Conservation (phyloP, 2,888 invertebrate genomes). For the Apamea epomidion region DNA sequence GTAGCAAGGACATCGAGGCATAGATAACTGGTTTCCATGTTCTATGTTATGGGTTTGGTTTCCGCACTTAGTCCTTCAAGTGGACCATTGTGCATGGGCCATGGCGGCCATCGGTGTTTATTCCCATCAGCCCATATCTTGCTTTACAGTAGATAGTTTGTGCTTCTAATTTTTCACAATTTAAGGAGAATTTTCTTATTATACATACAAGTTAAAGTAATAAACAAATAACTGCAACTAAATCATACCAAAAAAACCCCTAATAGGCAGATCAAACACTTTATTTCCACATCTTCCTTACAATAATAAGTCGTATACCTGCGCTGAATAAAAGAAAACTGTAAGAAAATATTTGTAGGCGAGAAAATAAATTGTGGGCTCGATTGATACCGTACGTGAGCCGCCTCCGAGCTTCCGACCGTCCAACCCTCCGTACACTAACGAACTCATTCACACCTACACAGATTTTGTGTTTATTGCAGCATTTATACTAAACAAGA, state of each 20-base stretch:
- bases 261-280: constrained; percentile 27
- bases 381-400: constrained; percentile 73
- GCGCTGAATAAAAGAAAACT: constrained; percentile 54
- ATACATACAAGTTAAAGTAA: not conserved
- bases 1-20: no score
- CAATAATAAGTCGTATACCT: constrained; percentile 47
- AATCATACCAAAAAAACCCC: not conserved
- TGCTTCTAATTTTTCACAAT: not conserved
- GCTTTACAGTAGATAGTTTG: no score
- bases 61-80: no score
- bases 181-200: not conserved
- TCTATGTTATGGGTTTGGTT: no score
- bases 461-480: constrained; percentile 35
- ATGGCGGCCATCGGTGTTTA: no score
- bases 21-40: no score
- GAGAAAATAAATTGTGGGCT: constrained; percentile 65
- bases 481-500: constrained; percentile 35
- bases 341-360: constrained; percentile 61
- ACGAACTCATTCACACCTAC: constrained; percentile 66
- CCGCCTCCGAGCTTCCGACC: constrained; percentile 61
- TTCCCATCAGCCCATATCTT: no score
- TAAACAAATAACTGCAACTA: not conserved
- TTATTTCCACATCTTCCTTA: constrained; percentile 29
- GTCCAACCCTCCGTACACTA: constrained; percentile 61
- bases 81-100: no score